These are phyloP conservation scores for Drosophila limbata DNA, from an alignment of 2,888 invertebrate genomes.

Conservation along the genomic window DNA sequence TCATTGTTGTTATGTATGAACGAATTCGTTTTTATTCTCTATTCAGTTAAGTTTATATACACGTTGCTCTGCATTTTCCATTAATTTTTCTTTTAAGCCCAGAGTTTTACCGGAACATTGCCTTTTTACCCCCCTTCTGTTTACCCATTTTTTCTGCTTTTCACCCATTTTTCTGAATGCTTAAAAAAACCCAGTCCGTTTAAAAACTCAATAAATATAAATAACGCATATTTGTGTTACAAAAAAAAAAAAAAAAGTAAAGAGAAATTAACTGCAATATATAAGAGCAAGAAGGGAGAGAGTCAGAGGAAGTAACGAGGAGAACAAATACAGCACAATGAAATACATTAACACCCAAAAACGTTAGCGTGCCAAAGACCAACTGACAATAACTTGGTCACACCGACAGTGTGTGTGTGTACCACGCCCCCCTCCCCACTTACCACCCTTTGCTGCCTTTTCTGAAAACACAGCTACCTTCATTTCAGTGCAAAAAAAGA, in stretches of 20 bases:
- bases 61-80: slow-evolving; percentile 19
- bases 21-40: not conserved
- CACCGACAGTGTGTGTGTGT: not conserved
- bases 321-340: slow-evolving; percentile 10
- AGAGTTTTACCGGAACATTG: slow-evolving; percentile 4
- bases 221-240: slow-evolving; percentile 48
- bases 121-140: too few relatives aligned
- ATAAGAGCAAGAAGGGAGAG: not conserved
- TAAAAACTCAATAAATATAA: slow-evolving; percentile 60
- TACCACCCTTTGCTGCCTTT: not conserved
- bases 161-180: not conserved
- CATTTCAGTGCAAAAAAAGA: not conserved
- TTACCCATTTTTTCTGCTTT: not conserved
- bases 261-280: slow-evolving; percentile 18
- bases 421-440: slow-evolving; percentile 10
- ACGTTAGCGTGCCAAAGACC: slow-evolving; percentile 56
- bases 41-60: slow-evolving; percentile 5
- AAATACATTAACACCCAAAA: slow-evolving; percentile 45
- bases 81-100: slow-evolving; percentile 20
- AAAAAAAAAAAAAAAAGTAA: slow-evolving; percentile 24
- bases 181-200: slow-evolving; percentile 17
- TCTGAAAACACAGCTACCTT: slow-evolving; percentile 6
- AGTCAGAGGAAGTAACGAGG: not conserved
- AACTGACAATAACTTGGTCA: slow-evolving; percentile 56
- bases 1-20: not conserved